Percentiles rank a stretch among this genome's conserved stretches.
Conservation (phyloP, 2,797 vertebrate species). For the Siniperca obscura region DNA sequence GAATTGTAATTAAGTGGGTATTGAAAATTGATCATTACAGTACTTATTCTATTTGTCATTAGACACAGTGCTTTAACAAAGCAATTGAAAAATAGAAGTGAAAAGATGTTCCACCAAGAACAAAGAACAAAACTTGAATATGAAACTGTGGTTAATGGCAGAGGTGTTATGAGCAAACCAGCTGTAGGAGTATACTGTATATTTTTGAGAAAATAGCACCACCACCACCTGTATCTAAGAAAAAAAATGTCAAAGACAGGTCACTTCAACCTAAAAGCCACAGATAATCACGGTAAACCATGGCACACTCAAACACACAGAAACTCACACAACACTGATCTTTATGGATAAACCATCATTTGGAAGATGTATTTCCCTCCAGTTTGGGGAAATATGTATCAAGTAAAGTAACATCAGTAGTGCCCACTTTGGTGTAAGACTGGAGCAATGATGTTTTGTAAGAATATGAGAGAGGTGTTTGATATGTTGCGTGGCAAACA, state of each 20-base stretch:
- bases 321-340: background rate
- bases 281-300: background rate
- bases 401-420: no score
- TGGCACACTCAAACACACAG: background rate
- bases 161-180: conserved; percentile 7
- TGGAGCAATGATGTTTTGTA: background rate
- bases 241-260: background rate
- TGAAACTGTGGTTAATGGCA: conserved; percentile 27
- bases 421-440: background rate
- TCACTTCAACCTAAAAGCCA: background rate
- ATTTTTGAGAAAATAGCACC: background rate
- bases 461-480: background rate
- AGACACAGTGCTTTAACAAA: background rate
- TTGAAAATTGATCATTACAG: background rate
- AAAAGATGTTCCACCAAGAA: conserved; percentile 16
- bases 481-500: background rate
- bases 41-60: background rate
- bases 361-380: background rate
- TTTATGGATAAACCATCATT: background rate
- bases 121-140: conserved; percentile 17
- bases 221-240: background rate
- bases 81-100: conserved; percentile 41
- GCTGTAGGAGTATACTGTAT: background rate
- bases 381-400: background rate
- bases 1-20: background rate